Evolutionary conservation across 2,113 vertebrate species (phyloP).

Genomic region (Saccopteryx leptura): DNA sequence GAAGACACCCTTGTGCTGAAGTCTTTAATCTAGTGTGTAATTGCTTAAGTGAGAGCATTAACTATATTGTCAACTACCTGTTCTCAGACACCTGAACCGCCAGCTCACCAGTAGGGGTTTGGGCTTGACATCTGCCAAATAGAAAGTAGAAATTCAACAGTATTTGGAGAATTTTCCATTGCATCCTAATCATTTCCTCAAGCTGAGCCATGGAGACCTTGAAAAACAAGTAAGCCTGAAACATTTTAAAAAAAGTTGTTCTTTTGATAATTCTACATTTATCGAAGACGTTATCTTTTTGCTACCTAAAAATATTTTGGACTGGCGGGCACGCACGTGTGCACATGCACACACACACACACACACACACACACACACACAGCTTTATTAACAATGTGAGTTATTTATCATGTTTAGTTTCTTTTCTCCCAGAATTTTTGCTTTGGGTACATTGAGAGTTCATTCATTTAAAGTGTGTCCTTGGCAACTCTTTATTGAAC

Average conservation of each 20-base stretch:
- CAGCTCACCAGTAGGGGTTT: not conserved
- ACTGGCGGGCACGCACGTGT: not conserved
- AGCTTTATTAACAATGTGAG: constrained; percentile 32
- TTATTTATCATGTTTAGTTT: constrained; percentile 26
- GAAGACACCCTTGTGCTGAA: constrained; percentile 59
- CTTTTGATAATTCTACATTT: not conserved
- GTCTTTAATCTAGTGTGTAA: constrained; percentile 80
- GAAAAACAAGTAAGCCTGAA: not conserved
- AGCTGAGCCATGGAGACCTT: not conserved
- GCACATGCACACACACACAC: not conserved
- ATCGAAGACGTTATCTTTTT: not conserved
- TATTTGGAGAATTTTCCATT: not conserved
- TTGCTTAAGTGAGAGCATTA: constrained; percentile 77
- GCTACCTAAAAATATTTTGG: constrained; percentile 32
- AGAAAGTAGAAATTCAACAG: not conserved
- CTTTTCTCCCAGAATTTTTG: constrained; percentile 32
- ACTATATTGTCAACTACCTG: constrained; percentile 75
- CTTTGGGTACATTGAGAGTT: constrained; percentile 48
- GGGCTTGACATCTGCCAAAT: not conserved
- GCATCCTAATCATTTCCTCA: not conserved
- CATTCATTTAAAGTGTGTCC: constrained; percentile 61
- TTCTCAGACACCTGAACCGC: constrained; percentile 62
- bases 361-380: not conserved
- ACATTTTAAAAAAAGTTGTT: not conserved
- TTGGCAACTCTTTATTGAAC: constrained; percentile 57